Percentiles rank a stretch among this genome's conserved stretches.
Evolutionary conservation across 2,797 vertebrate species (phyloP).

Genomic region (Tachyglossus aculeatus): DNA sequence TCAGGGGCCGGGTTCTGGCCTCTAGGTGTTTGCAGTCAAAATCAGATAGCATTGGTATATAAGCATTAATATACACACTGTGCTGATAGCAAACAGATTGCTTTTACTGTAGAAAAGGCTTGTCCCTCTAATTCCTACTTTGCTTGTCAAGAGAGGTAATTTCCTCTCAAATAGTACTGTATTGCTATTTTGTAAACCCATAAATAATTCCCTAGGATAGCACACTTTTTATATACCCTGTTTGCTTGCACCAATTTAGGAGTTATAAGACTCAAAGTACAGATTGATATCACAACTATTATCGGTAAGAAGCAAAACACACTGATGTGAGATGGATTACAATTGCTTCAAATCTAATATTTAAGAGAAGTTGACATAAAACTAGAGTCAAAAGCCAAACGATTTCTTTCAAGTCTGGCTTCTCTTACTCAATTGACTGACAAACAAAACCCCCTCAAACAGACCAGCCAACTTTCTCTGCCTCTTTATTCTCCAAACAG

Average conservation of each 20-base stretch:
- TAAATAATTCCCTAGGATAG: no score
- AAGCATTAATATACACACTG: no score
- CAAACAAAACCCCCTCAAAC: constrained; percentile 54
- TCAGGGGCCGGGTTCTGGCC: no score
- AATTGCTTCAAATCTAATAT: constrained; percentile 20
- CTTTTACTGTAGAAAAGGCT: no score
- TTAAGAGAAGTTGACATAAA: constrained; percentile 43
- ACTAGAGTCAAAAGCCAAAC: constrained; percentile 55
- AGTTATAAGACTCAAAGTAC: neutral
- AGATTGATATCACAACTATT: constrained; percentile 32
- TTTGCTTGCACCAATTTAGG: constrained; percentile 24
- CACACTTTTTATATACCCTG: constrained; percentile 18
- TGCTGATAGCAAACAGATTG: no score
- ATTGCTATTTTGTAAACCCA: constrained; percentile 1
- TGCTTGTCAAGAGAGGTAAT: no score
- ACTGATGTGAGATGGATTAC: neutral
- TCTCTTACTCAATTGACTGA: constrained; percentile 55
- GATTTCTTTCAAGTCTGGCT: constrained; percentile 45
- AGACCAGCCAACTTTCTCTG: constrained; percentile 48
- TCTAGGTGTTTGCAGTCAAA: no score
- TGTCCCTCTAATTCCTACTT: no score
- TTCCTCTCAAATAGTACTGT: neutral
- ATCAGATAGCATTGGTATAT: no score
- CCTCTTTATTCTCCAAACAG: constrained; percentile 41
- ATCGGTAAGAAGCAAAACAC: constrained; percentile 2